These are phyloP conservation scores for Cataglyphis albicans DNA, from an alignment of 2,888 invertebrate species.

Conservation along the genomic window DNA sequence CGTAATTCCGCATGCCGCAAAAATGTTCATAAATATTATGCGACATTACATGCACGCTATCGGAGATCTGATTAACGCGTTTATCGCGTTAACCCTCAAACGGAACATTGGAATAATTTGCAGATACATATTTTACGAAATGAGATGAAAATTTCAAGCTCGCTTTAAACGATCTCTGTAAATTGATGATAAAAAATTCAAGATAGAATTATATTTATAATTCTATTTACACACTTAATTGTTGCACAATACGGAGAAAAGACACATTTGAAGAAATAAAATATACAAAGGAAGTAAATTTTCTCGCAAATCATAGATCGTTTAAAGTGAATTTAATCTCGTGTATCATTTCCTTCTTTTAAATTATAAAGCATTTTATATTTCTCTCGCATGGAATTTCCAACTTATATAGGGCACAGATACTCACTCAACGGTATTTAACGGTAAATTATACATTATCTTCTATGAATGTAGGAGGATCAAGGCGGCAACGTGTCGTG, in stretches of 20 bases:
- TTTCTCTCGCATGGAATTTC: not conserved
- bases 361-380: not conserved
- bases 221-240: not conserved
- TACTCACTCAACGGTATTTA: not conserved
- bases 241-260: not conserved
- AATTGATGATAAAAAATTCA: not conserved
- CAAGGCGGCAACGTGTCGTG: conserved; percentile 5
- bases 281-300: too few relatives aligned
- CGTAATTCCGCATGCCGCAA: conserved; percentile 9
- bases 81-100: conserved; percentile 16
- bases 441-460: conserved; percentile 8
- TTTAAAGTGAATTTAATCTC: too few relatives aligned
- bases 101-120: not conserved
- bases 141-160: not conserved
- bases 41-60: conserved; percentile 7
- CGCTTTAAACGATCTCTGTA: not conserved
- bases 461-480: conserved; percentile 8
- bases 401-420: not conserved
- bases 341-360: not conserved
- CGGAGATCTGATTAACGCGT: conserved; percentile 22
- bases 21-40: conserved; percentile 58
- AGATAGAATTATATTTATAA: not conserved
- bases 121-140: conserved; percentile 1
- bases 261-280: not conserved
- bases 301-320: too few relatives aligned